Base-by-base conservation (phyloP, 1,140 invertebrate genomes). In the Globodera rostochiensis region DNA sequence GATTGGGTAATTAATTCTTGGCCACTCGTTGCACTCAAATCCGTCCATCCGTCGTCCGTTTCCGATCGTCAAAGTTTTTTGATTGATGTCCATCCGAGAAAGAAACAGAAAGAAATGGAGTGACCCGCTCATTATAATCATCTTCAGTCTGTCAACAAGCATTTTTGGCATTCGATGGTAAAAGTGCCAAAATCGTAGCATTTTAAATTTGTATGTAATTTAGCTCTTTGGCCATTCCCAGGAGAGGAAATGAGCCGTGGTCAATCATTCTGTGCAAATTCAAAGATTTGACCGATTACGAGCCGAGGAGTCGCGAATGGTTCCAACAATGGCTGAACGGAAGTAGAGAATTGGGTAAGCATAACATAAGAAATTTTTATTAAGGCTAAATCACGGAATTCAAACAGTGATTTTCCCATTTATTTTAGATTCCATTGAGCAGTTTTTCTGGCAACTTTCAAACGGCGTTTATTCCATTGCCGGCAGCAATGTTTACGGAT, bases 241-340 rank as follows among this genome's bases (percentile, higher is more conserved):
- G 84, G 64, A 69, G 87, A 60, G 87, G 81, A 25, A 84, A 84
- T 60, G 88, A 88, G 82, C 87, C 88, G 50, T 88, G 87, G 87
- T 88, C 88, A n/a, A 67, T 88, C 25, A 88, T 88, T 79, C 79
- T 88, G 45, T 88, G 87, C 86, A 88, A 88, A 80, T 89, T 89
- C 73, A 79, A 75, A 13, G 88, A 87, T 46, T 64, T 79, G 21
- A 60, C 80, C 15, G 36, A 80, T 6, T 88, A 82, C 70, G 87
- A 88, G 71, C 87, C 87, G 46, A 75, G 80, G 70, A 79, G 80
- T 19, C 70, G 60, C 13, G 80, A 89, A n/a, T 88, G 85, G 86
- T 80, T 88, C 50, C 47, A 79, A 49, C 71, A 87, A 70, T 87
- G 86, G 86, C 74, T 87, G 21, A 87, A 66, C 11, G 86, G 83